Evolutionary conservation across 2,113 vertebrate genomes (phyloP).

Genomic region (Megaceryle torquata): DNA sequence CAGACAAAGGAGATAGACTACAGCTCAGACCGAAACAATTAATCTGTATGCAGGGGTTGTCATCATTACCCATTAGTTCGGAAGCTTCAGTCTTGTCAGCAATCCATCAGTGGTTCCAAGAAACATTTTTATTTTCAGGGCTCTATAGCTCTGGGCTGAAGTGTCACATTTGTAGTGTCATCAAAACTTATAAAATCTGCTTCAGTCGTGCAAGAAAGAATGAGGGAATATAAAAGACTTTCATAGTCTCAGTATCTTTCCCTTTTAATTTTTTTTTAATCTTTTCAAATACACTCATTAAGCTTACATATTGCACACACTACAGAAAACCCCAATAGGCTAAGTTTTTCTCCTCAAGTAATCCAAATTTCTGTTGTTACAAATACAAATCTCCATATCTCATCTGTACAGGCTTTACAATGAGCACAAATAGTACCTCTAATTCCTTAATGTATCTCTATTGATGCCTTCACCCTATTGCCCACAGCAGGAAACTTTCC

Average conservation of each 20-base stretch:
- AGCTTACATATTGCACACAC: background rate
- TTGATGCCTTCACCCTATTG: background rate
- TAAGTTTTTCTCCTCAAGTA: background rate
- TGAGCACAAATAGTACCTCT: background rate
- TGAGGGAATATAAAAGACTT: background rate
- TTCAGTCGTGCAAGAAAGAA: background rate
- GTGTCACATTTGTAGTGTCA: constrained; percentile 13
- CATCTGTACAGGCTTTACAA: background rate
- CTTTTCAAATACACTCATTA: background rate
- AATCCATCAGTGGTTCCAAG: constrained; percentile 1
- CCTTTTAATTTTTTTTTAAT: background rate
- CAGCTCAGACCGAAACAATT: background rate
- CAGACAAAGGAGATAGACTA: background rate
- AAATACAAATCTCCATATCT: background rate
- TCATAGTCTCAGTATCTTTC: background rate
- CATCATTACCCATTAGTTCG: background rate
- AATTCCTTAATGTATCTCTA: background rate
- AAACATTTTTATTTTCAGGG: background rate
- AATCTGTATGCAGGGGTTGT: background rate
- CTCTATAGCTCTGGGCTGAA: constrained; percentile 19
- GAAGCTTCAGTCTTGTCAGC: constrained; percentile 2
- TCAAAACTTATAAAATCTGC: background rate
- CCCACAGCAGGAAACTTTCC: background rate
- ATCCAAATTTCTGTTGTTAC: background rate
- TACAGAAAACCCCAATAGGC: background rate